These are phyloP conservation scores for Eutolmus rufibarbis DNA, from an alignment of 2,888 invertebrate species.

Conservation along the genomic window DNA sequence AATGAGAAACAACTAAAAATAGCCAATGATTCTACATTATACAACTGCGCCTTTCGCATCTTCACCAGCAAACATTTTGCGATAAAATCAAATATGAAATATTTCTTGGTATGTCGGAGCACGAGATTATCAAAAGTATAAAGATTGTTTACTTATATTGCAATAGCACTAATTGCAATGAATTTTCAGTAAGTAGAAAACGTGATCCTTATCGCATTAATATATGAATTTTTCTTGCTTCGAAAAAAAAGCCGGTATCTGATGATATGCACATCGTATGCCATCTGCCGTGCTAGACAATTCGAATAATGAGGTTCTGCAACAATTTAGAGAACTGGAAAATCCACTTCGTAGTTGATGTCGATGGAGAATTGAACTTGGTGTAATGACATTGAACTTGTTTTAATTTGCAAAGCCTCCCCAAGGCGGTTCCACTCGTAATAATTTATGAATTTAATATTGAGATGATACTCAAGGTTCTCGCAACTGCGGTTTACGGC, in stretches of 20 bases:
- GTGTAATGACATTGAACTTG: slow-evolving; percentile 21
- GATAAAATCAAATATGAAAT: background rate
- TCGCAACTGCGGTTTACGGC: background rate
- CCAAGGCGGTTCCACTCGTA: background rate
- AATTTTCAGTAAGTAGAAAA: background rate
- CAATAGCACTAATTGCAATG: background rate
- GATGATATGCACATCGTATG: background rate
- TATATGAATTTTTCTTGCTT: background rate
- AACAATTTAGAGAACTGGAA: background rate
- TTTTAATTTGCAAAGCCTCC: background rate
- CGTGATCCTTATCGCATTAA: background rate
- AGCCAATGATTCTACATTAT: background rate
- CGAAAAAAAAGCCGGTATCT: background rate
- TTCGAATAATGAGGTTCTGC: background rate
- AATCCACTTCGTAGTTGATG: background rate
- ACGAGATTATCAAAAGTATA: background rate
- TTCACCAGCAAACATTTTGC: background rate
- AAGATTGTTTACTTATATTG: background rate
- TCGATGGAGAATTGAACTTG: background rate
- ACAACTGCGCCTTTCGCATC: background rate
- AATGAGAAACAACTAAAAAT: background rate
- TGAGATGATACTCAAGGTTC: background rate
- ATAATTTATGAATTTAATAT: background rate
- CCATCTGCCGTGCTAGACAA: background rate
- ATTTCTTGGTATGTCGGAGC: background rate